Conservation (phyloP, 2,888 invertebrate genomes). For the Patella ulyssiponensis region DNA sequence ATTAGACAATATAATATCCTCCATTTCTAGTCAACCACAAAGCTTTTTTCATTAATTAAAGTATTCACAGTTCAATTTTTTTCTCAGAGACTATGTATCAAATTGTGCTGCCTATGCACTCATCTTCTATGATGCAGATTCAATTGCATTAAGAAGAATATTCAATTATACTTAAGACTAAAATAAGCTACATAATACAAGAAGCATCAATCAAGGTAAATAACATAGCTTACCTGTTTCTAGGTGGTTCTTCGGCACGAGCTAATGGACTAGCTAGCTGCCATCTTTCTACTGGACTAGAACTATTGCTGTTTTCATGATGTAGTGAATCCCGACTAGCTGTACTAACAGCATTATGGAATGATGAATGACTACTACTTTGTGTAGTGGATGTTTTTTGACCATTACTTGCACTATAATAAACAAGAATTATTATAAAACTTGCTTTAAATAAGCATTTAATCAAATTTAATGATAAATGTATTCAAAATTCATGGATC, state of each 20-base stretch:
- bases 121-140: too few relatives aligned
- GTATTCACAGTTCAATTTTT: too few relatives aligned
- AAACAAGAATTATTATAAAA: conserved; percentile 18
- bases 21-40: neutral
- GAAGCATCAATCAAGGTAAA: neutral
- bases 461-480: too few relatives aligned
- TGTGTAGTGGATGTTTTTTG: conserved; percentile 35
- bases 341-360: conserved; percentile 42
- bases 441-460: too few relatives aligned
- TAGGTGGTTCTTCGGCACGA: conserved; percentile 50
- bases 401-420: conserved; percentile 43
- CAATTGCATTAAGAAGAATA: neutral
- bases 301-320: conserved; percentile 36
- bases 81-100: too few relatives aligned
- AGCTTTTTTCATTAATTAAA: too few relatives aligned
- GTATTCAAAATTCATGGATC: too few relatives aligned
- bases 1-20: conserved; percentile 17
- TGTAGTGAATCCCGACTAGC: conserved; percentile 33
- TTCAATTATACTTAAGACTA: too few relatives aligned
- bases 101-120: too few relatives aligned
- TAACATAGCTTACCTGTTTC: conserved; percentile 52
- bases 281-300: conserved; percentile 63
- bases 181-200: neutral
- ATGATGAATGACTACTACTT: conserved; percentile 35
- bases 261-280: conserved; percentile 63